phyloP scores from a whole-genome alignment of 2,797 vertebrate species.

The Amniataba percoides region DNA sequence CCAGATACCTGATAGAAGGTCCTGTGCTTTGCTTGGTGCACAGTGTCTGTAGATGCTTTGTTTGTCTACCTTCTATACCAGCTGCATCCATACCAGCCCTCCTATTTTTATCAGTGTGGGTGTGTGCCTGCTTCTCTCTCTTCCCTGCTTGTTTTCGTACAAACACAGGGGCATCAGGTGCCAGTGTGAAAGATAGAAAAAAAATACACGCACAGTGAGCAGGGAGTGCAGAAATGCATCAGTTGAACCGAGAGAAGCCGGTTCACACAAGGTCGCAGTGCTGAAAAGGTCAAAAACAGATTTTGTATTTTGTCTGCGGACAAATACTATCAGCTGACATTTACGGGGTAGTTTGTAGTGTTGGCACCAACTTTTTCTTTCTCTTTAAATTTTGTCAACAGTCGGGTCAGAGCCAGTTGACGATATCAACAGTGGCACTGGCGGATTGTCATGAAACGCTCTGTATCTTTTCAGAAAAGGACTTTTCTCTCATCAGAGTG shows the following conservation, averaged over 20 bases:
- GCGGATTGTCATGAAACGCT: conserved; percentile 19
- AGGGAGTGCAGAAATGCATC: conserved; percentile 21
- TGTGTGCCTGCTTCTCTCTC: conserved; percentile 9
- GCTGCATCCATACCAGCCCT: conserved; percentile 16
- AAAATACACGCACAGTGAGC: conserved; percentile 6
- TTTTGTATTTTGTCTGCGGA: conserved; percentile 49
- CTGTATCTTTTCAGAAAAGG: conserved; percentile 8
- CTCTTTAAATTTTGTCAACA: conserved; percentile 21
- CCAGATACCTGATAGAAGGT: conserved; percentile 5
- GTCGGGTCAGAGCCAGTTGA: conserved; percentile 18
- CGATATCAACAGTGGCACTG: conserved; percentile 8
- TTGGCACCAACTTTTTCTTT: conserved; percentile 18
- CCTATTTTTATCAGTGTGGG: conserved; percentile 28
- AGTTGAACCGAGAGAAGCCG: conserved; percentile 21
- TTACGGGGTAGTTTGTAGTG: conserved; percentile 22
- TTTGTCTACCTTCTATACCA: not conserved
- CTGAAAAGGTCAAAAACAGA: conserved; percentile 44
- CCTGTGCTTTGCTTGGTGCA: conserved; percentile 2
- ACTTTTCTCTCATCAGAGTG: not conserved
- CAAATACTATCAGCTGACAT: conserved; percentile 39
- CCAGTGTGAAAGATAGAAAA: conserved; percentile 15
- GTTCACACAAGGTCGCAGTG: conserved; percentile 42
- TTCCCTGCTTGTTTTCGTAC: conserved; percentile 20
- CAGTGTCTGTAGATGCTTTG: conserved; percentile 16
- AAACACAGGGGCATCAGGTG: conserved; percentile 62